phyloP scores from a whole-genome alignment of 2,113 vertebrate species.

The Phocoena sinus region DNA sequence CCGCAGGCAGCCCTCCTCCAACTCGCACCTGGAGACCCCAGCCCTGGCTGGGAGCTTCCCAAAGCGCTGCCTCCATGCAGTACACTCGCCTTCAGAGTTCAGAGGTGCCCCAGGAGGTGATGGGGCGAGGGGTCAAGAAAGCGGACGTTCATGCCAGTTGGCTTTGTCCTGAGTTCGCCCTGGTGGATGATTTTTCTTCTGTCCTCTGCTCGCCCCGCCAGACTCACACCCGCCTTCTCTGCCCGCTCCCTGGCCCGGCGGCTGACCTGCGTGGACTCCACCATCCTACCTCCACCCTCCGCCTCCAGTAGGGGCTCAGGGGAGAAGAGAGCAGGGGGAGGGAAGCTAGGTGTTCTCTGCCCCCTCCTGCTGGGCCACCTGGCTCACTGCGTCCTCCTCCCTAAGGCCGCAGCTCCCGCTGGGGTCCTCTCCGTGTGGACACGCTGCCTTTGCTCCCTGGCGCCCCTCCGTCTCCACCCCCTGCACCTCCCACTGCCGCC shows the following conservation, averaged over 20 bases:
- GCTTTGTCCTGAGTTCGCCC: neutral
- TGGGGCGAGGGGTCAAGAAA: neutral
- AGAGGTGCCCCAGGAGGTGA: no score
- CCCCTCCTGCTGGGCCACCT: neutral
- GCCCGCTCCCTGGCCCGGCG: neutral
- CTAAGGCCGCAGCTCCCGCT: neutral
- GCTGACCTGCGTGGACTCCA: neutral
- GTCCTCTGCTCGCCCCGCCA: neutral
- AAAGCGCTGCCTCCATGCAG: neutral
- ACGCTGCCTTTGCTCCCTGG: neutral
- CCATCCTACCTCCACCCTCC: neutral
- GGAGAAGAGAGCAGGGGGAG: no score
- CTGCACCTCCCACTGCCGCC: neutral
- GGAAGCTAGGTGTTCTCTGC: neutral
- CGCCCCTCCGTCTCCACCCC: neutral
- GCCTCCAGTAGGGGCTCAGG: accelerated
- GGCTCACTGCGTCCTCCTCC: neutral
- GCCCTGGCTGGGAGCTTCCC: neutral
- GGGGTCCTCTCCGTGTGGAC: neutral
- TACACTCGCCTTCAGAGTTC: accelerated
- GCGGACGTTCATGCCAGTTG: accelerated
- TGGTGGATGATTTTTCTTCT: neutral
- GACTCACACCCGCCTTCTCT: neutral
- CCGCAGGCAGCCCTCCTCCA: neutral
- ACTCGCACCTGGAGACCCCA: neutral